Conservation (phyloP, 2,797 vertebrate species). For the Crocodylus rhombifer region DNA sequence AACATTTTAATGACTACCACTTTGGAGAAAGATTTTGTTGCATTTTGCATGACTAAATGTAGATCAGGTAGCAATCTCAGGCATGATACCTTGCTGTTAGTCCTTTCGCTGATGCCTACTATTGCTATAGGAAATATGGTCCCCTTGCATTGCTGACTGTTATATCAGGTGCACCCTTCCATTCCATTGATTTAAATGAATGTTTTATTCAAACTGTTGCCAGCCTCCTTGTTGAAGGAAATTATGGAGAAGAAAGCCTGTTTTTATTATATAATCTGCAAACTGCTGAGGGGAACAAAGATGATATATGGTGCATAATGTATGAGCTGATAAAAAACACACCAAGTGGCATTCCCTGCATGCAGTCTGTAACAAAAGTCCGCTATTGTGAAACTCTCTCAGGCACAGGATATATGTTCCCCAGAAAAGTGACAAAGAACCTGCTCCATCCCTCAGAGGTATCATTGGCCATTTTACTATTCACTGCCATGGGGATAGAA, state of each 20-base stretch:
- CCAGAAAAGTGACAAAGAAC: too few relatives aligned
- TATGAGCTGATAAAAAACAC: background rate
- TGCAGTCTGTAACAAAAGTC: background rate
- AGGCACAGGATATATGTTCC: background rate
- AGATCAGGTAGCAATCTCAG: too few relatives aligned
- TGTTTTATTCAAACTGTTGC: slow-evolving; percentile 10
- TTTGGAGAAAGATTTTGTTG: background rate
- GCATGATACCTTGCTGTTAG: background rate
- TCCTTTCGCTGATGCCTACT: rapidly evolving
- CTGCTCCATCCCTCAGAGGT: background rate
- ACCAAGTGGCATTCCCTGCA: background rate
- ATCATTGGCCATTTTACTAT: background rate
- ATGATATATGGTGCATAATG: background rate
- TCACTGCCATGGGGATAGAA: background rate
- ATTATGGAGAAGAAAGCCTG: background rate
- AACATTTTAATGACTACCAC: background rate
- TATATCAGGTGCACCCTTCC: background rate
- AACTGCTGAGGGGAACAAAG: background rate
- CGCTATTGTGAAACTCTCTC: background rate
- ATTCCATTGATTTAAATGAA: slow-evolving; percentile 8
- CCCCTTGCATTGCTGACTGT: background rate
- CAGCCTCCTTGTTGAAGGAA: background rate
- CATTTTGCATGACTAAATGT: background rate
- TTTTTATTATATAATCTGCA: background rate
- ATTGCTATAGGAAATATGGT: rapidly evolving